A percentile compares a stretch with the other conserved stretches of the same genome.
phyloP scores from a whole-genome alignment of 2,888 invertebrate genomes.

The Drosophila robusta region DNA sequence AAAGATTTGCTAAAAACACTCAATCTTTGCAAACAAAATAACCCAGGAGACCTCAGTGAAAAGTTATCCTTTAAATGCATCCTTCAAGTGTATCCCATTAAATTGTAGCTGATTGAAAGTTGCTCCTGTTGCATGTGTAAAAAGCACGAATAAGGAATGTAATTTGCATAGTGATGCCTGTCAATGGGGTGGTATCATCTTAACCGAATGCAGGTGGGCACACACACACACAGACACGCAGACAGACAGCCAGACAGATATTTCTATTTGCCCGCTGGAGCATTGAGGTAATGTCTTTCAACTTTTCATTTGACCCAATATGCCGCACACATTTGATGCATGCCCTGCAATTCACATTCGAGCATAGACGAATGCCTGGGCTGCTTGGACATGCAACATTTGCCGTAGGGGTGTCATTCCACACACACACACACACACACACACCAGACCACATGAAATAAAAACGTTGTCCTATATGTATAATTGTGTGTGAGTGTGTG shows the following conservation, averaged over 20 bases:
- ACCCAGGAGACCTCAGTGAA: not conserved
- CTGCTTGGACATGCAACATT: constrained; percentile 64
- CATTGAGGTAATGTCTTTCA: constrained; percentile 45
- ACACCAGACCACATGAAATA: constrained; percentile 46
- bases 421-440: constrained; percentile 34
- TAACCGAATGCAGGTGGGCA: constrained; percentile 5
- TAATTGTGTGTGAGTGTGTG: constrained; percentile 3
- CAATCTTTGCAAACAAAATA: not conserved
- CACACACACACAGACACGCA: not conserved
- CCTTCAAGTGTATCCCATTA: not conserved
- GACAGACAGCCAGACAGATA: constrained; percentile 2
- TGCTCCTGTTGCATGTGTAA: constrained; percentile 4
- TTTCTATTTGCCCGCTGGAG: constrained; percentile 29
- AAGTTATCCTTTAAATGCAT: not conserved
- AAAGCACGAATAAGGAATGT: constrained; percentile 21
- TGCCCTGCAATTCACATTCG: constrained; percentile 40
- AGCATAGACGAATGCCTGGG: constrained; percentile 37
- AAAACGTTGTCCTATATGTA: constrained; percentile 23
- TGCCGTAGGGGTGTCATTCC: constrained; percentile 30
- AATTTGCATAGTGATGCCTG: constrained; percentile 36
- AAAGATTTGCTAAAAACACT: not conserved
- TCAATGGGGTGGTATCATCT: constrained; percentile 21
- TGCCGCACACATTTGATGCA: constrained; percentile 60
- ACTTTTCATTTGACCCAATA: constrained; percentile 61
- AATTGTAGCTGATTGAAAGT: constrained; percentile 19